Conservation (phyloP, 1,140 invertebrate genomes). For the Nebria ingens region DNA sequence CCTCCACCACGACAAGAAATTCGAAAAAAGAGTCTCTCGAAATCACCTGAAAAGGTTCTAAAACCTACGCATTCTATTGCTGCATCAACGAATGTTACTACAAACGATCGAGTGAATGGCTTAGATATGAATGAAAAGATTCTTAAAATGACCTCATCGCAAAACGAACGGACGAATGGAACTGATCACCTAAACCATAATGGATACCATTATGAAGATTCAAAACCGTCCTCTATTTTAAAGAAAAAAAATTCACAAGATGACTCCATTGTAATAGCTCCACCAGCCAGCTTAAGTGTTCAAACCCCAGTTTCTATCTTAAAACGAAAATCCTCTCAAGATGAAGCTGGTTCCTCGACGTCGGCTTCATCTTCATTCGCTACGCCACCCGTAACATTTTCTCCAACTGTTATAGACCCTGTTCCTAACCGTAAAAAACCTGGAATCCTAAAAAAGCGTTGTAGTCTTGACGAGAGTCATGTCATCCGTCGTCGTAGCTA, state of each 20-base stretch:
- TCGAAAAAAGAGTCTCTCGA: slow-evolving; percentile 3
- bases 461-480: slow-evolving; percentile 66
- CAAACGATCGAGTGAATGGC: slow-evolving; percentile 13
- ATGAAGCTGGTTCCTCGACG: slow-evolving; percentile 35
- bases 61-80: slow-evolving; percentile 10
- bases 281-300: slow-evolving; percentile 30
- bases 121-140: too few relatives aligned
- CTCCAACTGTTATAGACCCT: slow-evolving; percentile 51
- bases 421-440: slow-evolving; percentile 45
- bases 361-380: slow-evolving; percentile 41
- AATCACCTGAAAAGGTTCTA: slow-evolving; percentile 12
- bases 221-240: slow-evolving; percentile 25
- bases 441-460: slow-evolving; percentile 69
- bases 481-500: slow-evolving; percentile 54
- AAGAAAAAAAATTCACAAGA: slow-evolving; percentile 33
- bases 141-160: slow-evolving; percentile 14
- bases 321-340: slow-evolving; percentile 61
- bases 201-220: background rate
- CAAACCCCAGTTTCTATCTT: slow-evolving; percentile 58
- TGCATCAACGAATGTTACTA: background rate
- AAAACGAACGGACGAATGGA: background rate
- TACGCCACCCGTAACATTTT: slow-evolving; percentile 59
- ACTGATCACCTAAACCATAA: background rate
- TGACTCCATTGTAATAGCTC: slow-evolving; percentile 17
- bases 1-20: slow-evolving; percentile 12